phyloP scores from a whole-genome alignment of 2,888 invertebrate genomes.

The Eulithis prunata region DNA sequence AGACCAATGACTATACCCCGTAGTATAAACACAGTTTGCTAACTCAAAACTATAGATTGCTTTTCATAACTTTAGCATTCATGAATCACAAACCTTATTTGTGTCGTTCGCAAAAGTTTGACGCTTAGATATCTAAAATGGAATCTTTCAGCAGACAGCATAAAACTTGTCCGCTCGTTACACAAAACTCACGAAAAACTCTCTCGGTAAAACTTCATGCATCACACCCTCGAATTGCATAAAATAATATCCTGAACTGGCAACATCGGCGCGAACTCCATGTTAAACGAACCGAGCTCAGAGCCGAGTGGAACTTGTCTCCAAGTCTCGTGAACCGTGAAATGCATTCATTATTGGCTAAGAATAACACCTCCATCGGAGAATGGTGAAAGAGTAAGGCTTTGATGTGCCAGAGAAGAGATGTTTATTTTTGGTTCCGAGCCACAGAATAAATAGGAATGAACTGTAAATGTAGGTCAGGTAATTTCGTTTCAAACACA shows the following conservation, averaged over 20 bases:
- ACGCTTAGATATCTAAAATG: neutral
- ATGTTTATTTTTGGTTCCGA: slow-evolving; percentile 10
- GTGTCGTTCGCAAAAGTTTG: neutral
- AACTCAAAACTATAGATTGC: too few relatives aligned
- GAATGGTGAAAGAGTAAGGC: slow-evolving; percentile 21
- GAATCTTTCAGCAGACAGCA: slow-evolving; percentile 8
- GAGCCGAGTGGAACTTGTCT: slow-evolving; percentile 29
- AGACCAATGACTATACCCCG: too few relatives aligned
- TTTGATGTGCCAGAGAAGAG: slow-evolving; percentile 23
- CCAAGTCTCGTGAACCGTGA: slow-evolving; percentile 28
- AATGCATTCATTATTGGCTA: slow-evolving; percentile 38
- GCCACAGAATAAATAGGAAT: neutral
- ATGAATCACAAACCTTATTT: too few relatives aligned
- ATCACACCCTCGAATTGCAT: slow-evolving; percentile 40
- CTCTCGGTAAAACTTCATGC: slow-evolving; percentile 34
- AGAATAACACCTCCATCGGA: slow-evolving; percentile 32
- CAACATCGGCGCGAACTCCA: slow-evolving; percentile 44
- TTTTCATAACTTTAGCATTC: too few relatives aligned
- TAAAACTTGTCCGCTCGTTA: slow-evolving; percentile 21
- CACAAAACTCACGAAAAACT: slow-evolving; percentile 28
- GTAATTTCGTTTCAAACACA: too few relatives aligned
- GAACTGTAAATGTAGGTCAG: too few relatives aligned
- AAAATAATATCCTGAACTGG: slow-evolving; percentile 42
- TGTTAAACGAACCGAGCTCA: slow-evolving; percentile 54
- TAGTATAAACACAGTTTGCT: too few relatives aligned